Percentiles rank a stretch among this genome's conserved stretches.
Conservation (phyloP, 2,797 vertebrate species). For the Siniperca undulata region DNA sequence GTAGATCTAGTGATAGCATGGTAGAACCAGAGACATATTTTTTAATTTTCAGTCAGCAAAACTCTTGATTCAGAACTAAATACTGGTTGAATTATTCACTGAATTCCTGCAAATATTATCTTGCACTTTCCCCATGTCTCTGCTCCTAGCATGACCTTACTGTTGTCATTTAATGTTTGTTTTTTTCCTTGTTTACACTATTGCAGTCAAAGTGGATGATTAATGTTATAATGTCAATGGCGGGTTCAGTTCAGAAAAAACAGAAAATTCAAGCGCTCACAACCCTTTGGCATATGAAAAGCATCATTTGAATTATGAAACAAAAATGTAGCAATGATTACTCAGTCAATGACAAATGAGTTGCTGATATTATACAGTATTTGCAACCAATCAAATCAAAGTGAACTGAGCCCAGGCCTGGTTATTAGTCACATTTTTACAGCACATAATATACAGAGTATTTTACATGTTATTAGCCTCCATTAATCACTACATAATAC, state of each 20-base stretch:
- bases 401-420: constrained; percentile 41
- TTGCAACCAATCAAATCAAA: constrained; percentile 18
- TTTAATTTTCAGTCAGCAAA: background rate
- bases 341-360: background rate
- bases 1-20: constrained; percentile 29
- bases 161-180: constrained; percentile 10
- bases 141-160: constrained; percentile 62
- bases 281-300: constrained; percentile 10
- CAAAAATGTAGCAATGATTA: background rate
- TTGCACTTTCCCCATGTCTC: constrained; percentile 42
- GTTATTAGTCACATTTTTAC: constrained; percentile 13
- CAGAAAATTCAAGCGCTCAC: background rate
- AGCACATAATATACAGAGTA: constrained; percentile 1
- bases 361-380: background rate
- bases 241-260: constrained; percentile 49
- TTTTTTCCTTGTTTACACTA: background rate
- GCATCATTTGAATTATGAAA: constrained; percentile 4
- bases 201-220: constrained; percentile 4
- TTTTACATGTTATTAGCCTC: background rate
- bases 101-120: background rate
- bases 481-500: constrained; percentile 23
- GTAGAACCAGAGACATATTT: constrained; percentile 67
- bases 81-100: background rate
- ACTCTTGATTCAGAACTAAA: background rate
- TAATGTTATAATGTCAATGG: constrained; percentile 10